A percentile compares a stretch with the other conserved stretches of the same genome.
phyloP scores from a whole-genome alignment of 2,888 invertebrate species.

The Lasioglossum lativentre region DNA sequence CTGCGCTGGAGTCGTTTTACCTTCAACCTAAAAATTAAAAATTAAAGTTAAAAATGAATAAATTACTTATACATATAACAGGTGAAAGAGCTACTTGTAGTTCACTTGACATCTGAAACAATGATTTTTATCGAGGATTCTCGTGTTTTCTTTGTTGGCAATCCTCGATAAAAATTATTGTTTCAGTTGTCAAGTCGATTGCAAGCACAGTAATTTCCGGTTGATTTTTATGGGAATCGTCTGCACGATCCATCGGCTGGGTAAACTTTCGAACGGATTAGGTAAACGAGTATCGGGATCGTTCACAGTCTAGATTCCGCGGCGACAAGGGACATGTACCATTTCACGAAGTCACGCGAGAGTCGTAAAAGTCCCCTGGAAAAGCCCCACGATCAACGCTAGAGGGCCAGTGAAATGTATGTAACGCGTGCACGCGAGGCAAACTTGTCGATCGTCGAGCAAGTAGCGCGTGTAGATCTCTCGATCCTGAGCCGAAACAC shows the following conservation, averaged over 20 bases:
- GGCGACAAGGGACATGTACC: not conserved
- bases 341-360: conserved; percentile 17
- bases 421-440: not conserved
- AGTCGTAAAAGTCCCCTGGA: conserved; percentile 40
- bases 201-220: no score
- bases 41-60: no score
- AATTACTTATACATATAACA: no score
- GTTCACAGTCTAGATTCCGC: not conserved
- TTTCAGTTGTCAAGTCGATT: no score
- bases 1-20: no score
- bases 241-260: not conserved
- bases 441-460: not conserved
- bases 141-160: no score
- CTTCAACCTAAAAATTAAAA: no score
- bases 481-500: conserved; percentile 23
- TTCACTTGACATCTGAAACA: no score
- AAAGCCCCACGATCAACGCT: conserved; percentile 23
- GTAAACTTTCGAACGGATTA: not conserved
- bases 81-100: no score
- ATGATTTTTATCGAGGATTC: no score
- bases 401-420: conserved; percentile 37
- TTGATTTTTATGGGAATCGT: no score
- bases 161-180: no score
- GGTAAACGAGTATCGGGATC: not conserved
- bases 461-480: conserved; percentile 48